phyloP scores from a whole-genome alignment of 2,888 invertebrate genomes.

The Dryobota labecula region DNA sequence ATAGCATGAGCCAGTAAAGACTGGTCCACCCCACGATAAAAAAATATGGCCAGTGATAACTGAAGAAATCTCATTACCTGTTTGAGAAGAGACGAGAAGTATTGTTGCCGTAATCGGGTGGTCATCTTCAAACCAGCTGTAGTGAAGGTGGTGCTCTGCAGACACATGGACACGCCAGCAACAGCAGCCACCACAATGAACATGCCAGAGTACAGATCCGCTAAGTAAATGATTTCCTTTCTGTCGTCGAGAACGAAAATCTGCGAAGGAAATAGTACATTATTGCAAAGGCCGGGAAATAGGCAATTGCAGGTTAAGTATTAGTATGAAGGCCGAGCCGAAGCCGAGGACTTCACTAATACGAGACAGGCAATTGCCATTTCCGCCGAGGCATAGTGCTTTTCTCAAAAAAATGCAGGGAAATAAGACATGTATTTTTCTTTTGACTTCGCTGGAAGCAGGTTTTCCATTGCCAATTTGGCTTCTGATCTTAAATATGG shows the following conservation, averaged over 20 bases:
- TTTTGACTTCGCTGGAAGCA: too few species aligned
- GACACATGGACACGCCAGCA: slow-evolving; percentile 92
- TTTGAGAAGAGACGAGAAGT: slow-evolving; percentile 89
- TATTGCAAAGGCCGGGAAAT: too few species aligned
- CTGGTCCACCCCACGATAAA: background rate
- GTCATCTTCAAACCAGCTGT: slow-evolving; percentile 95
- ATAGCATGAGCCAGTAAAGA: background rate
- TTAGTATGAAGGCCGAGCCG: too few species aligned
- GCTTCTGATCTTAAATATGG: too few species aligned
- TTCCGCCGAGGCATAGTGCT: too few species aligned
- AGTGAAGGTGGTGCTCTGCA: slow-evolving; percentile 93
- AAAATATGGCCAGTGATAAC: background rate
- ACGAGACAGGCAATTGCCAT: too few species aligned
- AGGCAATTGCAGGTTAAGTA: too few species aligned
- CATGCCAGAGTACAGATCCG: slow-evolving; percentile 92
- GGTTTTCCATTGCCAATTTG: too few species aligned
- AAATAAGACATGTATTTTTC: too few species aligned
- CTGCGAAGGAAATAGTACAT: too few species aligned
- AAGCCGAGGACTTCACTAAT: too few species aligned
- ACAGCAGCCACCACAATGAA: slow-evolving; percentile 92
- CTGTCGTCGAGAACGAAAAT: slow-evolving; percentile 91
- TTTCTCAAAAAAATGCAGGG: too few species aligned
- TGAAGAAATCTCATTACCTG: slow-evolving; percentile 77
- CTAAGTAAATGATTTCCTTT: slow-evolving; percentile 88
- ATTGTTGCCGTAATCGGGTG: slow-evolving; percentile 89